Evolutionary conservation across 2,888 invertebrate species (phyloP).

Genomic region (Drosophila parthenogenetica): DNA sequence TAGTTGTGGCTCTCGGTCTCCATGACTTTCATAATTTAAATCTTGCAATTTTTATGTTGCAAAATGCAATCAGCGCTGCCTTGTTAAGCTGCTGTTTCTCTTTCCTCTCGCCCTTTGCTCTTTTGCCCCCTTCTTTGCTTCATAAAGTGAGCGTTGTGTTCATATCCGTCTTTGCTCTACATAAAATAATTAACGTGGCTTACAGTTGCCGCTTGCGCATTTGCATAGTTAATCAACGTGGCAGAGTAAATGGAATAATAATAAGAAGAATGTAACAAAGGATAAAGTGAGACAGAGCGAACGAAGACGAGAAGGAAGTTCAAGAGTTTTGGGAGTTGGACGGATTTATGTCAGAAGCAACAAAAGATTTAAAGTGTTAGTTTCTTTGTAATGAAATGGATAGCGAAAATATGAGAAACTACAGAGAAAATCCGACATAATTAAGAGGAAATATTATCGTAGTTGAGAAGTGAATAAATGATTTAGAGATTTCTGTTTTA

Average conservation of each 20-base stretch:
- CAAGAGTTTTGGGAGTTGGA: background rate
- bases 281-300: background rate
- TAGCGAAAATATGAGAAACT: background rate
- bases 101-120: background rate
- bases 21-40: constrained; percentile 22
- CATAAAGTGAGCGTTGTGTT: background rate
- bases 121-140: background rate
- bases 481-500: too few relatives aligned
- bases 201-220: constrained; percentile 51
- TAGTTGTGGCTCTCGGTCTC: constrained; percentile 6
- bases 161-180: constrained; percentile 40
- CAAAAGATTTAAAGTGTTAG: background rate
- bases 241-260: constrained; percentile 26
- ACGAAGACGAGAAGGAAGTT: background rate
- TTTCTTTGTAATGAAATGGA: background rate
- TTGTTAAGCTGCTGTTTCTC: constrained; percentile 49
- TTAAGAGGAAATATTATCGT: background rate
- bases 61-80: constrained; percentile 69
- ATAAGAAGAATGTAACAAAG: constrained; percentile 17
- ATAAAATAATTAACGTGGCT: constrained; percentile 74
- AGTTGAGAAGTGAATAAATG: background rate
- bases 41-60: constrained; percentile 44
- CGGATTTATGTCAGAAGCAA: background rate
- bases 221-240: constrained; percentile 69
- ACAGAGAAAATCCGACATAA: background rate